phyloP scores from a whole-genome alignment of 2,113 vertebrate genomes.

The Dipodomys ordii region DNA sequence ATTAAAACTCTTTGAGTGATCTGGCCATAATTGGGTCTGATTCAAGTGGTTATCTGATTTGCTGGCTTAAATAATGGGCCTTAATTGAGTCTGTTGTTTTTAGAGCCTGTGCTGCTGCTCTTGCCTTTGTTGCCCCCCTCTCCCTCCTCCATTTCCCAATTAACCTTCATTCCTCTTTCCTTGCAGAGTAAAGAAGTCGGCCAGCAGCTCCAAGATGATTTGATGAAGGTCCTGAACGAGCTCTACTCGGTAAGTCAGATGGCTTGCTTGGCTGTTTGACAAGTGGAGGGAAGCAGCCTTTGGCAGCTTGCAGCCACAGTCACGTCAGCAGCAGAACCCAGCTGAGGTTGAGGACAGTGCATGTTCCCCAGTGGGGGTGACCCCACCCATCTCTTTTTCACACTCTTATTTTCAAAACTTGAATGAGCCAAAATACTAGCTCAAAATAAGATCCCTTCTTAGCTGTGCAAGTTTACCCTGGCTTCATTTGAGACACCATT shows the following conservation, averaged over 20 bases:
- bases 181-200: constrained; percentile 98
- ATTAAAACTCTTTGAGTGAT: constrained; percentile 66
- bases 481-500: not conserved
- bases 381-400: constrained; percentile 51
- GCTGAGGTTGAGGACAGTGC: constrained; percentile 53
- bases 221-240: constrained; percentile 98
- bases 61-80: constrained; percentile 57
- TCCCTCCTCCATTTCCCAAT: constrained; percentile 75
- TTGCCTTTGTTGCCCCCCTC: constrained; percentile 45
- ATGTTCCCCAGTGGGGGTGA: constrained; percentile 43
- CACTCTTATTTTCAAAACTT: constrained; percentile 38
- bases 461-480: not conserved
- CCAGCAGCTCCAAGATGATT: constrained; percentile 96
- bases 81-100: constrained; percentile 71
- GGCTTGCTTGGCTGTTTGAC: constrained; percentile 64
- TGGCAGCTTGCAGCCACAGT: constrained; percentile 38
- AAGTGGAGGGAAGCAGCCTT: constrained; percentile 68
- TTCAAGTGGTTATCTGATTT: constrained; percentile 77
- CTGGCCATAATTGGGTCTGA: constrained; percentile 73
- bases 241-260: constrained; percentile 94
- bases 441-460: constrained; percentile 35
- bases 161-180: constrained; percentile 84
- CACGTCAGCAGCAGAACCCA: constrained; percentile 52
- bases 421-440: constrained; percentile 51
- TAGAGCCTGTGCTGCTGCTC: constrained; percentile 5